Evolutionary conservation across 2,113 vertebrate genomes (phyloP), one percentile per base, ranked within the genome.

Genomic region (Cervus canadensis): DNA sequence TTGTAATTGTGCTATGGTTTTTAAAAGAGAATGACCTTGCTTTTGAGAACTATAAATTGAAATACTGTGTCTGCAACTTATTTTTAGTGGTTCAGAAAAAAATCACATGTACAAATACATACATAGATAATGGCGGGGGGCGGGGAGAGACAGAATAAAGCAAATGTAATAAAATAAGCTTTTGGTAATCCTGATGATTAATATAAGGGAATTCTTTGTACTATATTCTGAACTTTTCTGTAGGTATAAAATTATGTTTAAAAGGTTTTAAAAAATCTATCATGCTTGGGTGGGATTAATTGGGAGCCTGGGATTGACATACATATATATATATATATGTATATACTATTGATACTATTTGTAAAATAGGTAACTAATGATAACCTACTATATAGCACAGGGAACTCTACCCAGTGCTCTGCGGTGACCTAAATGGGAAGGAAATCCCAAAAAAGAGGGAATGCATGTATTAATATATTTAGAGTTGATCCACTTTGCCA

Each of bases 41-140:
- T 54, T 40, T 64, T 96, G 67, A 15, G 45, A 96, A 96, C 85
- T 86, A 85, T 16, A 89, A 92, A n/a, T 23, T 87, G 12, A 94
- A 95, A 16, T 48, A 67, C 9, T 78, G 1, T 83, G 25, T 26
- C 25, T 87, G 21, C 17, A 79, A 87, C 10, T 94, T 95, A 97
- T 9, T 94, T 59, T 94, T 36, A 84, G 43, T 76, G 56, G 45
- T 33, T 92, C 71, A 89, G 56, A 89, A 97, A 94, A 89, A n/a
- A 56, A 48, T 56, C 48, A 67, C 12, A 57, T 40, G 62, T 5
- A 16, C 30, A 88, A 45, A 74, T 30, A 95, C 17, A 96, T 43
- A 74, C 71, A 74, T 25, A 74, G 36, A 40, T 74, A 40, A 40
- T 36, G n/a, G 64, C 11, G 1, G n/a, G 7, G 9, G 4, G 0